Base-by-base conservation (phyloP, 2,888 invertebrate species). In the Magallana nippona region DNA sequence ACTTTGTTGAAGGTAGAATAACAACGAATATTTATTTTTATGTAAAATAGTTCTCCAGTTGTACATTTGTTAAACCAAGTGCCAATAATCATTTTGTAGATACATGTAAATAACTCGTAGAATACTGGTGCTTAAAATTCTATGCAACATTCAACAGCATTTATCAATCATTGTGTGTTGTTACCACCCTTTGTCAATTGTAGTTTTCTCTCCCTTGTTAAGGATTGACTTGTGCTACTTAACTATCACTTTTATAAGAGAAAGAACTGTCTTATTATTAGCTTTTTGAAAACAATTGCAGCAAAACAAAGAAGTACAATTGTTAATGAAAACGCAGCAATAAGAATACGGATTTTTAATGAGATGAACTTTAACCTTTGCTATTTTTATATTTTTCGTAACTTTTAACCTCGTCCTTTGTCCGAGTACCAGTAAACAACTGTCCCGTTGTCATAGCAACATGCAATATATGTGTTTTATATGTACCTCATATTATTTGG, bases 21-120 rank as follows among this genome's bases (percentile, higher is more conserved):
- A 55, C 82, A 60, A 63, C 63, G 63, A 82, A 77, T 82, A 77
- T 82, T 77, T 82, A 78, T 82, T 78, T 78, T 55, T 57, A 82
- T 27, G 60, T 60, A 19, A n/a, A 63, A 82, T 81, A 82, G 58
- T 82, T 78, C 60, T 82, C 78, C 78, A 78, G 60, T 82, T 82
- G 82, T 82, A 82, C 44, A 82, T 82, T 44, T 78, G 82, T 82
- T 71, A 71, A 71, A 71, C 71, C 27, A 71, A 71, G 71, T 71
- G 71, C 71, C 71, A 71, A 71, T 71, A 71, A 27, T 71, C 71
- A 27, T 71, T 71, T 71, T 71, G 71, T 71, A 71, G 32, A 71
- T 71, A 44, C 44, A 71, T 71, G 71, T 71, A 71, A 71, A 71
- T 71, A 71, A 15, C 17, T 71, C 17, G 27, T 71, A 71, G 71